Conservation (phyloP, 2,113 vertebrate species). For the Vireo altiloquus region DNA sequence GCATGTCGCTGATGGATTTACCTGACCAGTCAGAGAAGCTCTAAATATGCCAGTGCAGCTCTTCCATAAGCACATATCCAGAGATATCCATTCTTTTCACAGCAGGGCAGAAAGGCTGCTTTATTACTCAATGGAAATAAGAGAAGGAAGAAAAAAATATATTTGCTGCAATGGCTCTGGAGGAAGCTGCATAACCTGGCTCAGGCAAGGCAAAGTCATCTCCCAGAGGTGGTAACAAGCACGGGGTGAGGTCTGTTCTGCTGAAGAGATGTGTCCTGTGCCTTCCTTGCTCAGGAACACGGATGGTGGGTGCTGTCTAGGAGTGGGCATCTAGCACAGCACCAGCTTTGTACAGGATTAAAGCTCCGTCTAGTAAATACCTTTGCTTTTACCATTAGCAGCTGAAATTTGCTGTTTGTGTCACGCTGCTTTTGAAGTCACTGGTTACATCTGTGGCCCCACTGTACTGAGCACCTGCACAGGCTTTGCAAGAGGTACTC, state of each 20-base stretch:
- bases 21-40: not conserved
- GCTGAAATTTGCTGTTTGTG: not conserved
- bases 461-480: not conserved
- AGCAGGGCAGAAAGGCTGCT: not conserved
- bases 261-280: not conserved
- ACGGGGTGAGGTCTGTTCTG: not conserved
- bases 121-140: not conserved
- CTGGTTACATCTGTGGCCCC: not conserved
- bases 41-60: not conserved
- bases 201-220: not conserved
- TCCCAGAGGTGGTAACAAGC: not conserved
- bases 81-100: not conserved
- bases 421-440: not conserved
- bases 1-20: not conserved
- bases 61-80: not conserved
- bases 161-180: not conserved
- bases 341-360: not conserved
- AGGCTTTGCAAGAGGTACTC: not conserved
- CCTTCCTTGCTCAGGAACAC: not conserved
- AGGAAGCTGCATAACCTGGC: not conserved
- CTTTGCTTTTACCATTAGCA: not conserved
- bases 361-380: not conserved
- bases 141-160: not conserved
- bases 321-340: not conserved
- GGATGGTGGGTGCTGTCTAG: accelerated